Evolutionary conservation across 2,797 vertebrate genomes (phyloP), one percentile per base, ranked within the genome.

Genomic region (Artibeus jamaicensis): DNA sequence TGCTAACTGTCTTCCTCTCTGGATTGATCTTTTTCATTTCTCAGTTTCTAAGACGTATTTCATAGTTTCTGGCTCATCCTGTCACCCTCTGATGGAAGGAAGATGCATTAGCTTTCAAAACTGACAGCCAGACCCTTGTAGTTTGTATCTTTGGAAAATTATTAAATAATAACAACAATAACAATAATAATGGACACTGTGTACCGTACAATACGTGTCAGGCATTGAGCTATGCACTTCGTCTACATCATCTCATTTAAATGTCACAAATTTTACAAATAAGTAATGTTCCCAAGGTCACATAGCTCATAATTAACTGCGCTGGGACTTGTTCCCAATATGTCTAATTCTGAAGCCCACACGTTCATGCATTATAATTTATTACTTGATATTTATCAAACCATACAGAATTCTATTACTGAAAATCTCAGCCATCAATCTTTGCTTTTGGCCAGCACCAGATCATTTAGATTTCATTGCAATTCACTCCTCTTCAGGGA

Each of bases 381-480:
- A 95, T 88, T 97, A 85, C 88, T 95, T 95, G 37, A 42, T 90
- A 96, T 76, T 95, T 90, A 85, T 86, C 96, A 95, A 92, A 68
- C 39, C 46, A 89, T 89, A 92, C 55, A 91, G n/a, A 96, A 95
- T 76, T 92, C 68, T 91, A 73, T 94, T 95, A 87, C 88, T 95
- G 85, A 97, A 96, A 95, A 78, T 86, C 74, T 93, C 39, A 90
- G n/a, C 70, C 85, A 96, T 92, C 85, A 77, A 77, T 94, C 96
- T 95, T 83, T 67, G 65, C 53, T 91, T 89, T 92, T 88, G 90
- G 78, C 78, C 85, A 85, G 68, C 21, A 79, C 7, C 24, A 44
- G 70, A 71, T 76, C 74, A 73, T 88, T 90, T 73, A 34, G 48
- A 6, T 93, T 70, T 91, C 32, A 89, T 29, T 96, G 32, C 34